phyloP scores from a whole-genome alignment of 2,113 vertebrate species.

The Ifrita kowaldi region DNA sequence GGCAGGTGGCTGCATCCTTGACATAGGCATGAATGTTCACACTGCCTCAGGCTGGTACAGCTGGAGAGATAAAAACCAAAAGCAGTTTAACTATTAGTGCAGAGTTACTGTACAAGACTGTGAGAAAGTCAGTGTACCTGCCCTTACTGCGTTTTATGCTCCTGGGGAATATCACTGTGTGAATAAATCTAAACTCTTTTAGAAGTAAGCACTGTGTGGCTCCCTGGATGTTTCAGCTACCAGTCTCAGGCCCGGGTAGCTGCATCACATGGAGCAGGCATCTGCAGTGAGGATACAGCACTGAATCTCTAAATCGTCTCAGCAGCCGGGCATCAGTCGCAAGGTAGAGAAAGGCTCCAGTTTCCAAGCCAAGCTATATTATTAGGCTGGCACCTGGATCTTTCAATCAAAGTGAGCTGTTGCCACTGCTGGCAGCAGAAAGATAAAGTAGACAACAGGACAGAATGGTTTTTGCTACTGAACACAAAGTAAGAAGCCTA shows the following conservation, averaged over 20 bases:
- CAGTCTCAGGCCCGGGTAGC: not conserved
- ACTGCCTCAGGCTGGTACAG: not conserved
- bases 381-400: not conserved
- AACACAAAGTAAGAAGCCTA: not conserved
- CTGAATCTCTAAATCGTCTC: not conserved
- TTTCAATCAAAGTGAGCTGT: not conserved
- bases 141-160: not conserved
- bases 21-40: not conserved
- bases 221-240: not conserved
- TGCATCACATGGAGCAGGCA: not conserved
- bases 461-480: not conserved
- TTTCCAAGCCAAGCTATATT: not conserved
- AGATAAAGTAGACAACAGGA: not conserved
- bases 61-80: not conserved
- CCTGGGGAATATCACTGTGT: not conserved
- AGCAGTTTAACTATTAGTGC: not conserved
- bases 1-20: not conserved
- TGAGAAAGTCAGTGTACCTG: not conserved
- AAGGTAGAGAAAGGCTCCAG: not conserved
- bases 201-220: not conserved
- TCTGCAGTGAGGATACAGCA: not conserved
- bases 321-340: not conserved
- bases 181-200: not conserved
- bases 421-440: not conserved
- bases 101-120: not conserved